A percentile compares a stretch with the other conserved stretches of the same genome.
These are phyloP conservation scores for Tyria jacobaeae DNA, from an alignment of 2,888 invertebrate species.

Conservation along the genomic window DNA sequence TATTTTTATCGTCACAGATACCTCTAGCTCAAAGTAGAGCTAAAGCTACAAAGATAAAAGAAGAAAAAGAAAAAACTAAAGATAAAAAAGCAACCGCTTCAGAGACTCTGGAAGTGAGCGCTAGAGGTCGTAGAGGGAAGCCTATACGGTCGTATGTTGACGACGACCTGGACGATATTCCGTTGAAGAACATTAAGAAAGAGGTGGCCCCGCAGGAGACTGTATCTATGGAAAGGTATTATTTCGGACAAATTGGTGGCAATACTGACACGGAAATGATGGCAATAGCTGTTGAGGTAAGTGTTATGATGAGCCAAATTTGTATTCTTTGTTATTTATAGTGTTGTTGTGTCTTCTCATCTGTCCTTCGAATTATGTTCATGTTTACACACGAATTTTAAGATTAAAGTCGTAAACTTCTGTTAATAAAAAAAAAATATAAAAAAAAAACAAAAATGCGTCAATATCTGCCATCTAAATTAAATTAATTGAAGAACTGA, in stretches of 20 bases:
- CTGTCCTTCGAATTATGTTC: background rate
- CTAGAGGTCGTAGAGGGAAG: constrained; percentile 65
- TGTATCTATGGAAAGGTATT: constrained; percentile 88
- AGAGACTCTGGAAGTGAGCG: constrained; percentile 25
- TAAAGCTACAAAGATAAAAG: constrained; percentile 69
- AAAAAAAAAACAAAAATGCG: no score
- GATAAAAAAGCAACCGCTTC: constrained; percentile 38
- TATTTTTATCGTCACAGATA: constrained; percentile 52
- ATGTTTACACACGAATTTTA: no score
- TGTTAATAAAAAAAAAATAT: no score
- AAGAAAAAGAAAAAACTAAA: constrained; percentile 61
- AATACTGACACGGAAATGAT: constrained; percentile 46
- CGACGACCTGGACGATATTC: constrained; percentile 75
- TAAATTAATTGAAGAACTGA: no score
- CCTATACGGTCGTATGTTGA: constrained; percentile 68
- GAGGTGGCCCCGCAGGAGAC: constrained; percentile 76
- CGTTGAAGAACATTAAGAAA: constrained; percentile 77
- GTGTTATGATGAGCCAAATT: constrained; percentile 17
- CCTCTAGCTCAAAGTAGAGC: constrained; percentile 72
- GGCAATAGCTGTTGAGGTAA: constrained; percentile 77
- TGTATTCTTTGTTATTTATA: background rate
- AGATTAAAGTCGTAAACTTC: no score
- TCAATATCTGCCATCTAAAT: no score
- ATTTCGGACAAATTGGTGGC: constrained; percentile 87
- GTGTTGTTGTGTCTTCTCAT: background rate